These are phyloP conservation scores for Polyergus mexicanus DNA, from an alignment of 1,140 invertebrate genomes.

Conservation along the genomic window DNA sequence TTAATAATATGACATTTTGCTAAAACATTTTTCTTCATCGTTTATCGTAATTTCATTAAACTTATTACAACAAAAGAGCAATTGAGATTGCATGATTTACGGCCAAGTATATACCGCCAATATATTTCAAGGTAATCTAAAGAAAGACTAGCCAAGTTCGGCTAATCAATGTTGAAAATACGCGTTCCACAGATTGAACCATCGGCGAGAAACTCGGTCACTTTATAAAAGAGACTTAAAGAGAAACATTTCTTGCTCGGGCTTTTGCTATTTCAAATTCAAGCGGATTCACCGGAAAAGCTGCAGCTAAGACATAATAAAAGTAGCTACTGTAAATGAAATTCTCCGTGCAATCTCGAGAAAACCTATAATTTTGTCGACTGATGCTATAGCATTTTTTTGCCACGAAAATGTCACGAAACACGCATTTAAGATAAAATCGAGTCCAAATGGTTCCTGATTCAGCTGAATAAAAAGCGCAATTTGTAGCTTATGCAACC, in stretches of 20 bases:
- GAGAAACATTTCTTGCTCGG: not conserved
- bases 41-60: slow-evolving; percentile 2
- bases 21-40: not conserved
- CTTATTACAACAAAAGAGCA: not conserved
- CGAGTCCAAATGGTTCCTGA: slow-evolving; percentile 23
- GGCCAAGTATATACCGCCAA: not conserved
- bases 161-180: slow-evolving; percentile 58
- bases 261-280: not conserved
- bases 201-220: not conserved
- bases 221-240: no score
- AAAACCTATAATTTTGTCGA: slow-evolving; percentile 26
- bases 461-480: slow-evolving; percentile 8
- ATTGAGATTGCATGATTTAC: slow-evolving; percentile 25
- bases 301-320: slow-evolving; percentile 12
- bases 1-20: not conserved
- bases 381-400: slow-evolving; percentile 8
- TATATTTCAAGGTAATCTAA: slow-evolving; percentile 19
- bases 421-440: not conserved
- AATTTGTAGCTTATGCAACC: slow-evolving; percentile 6
- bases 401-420: not conserved
- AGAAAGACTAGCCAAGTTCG: slow-evolving; percentile 2
- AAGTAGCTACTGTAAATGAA: slow-evolving; percentile 24
- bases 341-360: slow-evolving; percentile 34
- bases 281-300: not conserved
- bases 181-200: not conserved